phyloP scores from a whole-genome alignment of 1,140 invertebrate species.

The Odontomachus brunneus region DNA sequence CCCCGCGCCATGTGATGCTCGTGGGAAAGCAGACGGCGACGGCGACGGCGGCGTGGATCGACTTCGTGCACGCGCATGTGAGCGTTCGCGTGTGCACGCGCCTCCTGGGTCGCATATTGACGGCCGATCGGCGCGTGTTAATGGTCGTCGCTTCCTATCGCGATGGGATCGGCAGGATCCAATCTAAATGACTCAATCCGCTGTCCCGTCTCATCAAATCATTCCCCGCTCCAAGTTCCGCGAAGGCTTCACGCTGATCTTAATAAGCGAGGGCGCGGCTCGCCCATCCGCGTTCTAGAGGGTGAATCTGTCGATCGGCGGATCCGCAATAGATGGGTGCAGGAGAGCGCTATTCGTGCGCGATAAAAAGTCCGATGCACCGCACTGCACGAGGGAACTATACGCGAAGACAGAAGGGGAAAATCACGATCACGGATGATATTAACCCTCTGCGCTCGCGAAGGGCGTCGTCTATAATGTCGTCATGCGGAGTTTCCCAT shows the following conservation, averaged over 20 bases:
- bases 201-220: constrained; percentile 49
- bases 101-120: background rate
- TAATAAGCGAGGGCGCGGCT: constrained; percentile 40
- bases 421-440: too few relatives aligned
- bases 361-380: too few relatives aligned
- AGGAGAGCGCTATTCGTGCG: too few relatives aligned
- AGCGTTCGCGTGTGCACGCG: constrained; percentile 5
- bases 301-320: background rate
- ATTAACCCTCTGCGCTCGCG: too few relatives aligned
- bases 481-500: too few relatives aligned
- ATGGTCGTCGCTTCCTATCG: constrained; percentile 30
- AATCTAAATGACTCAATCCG: constrained; percentile 57
- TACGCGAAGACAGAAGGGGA: too few relatives aligned
- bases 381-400: too few relatives aligned
- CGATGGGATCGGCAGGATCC: constrained; percentile 31
- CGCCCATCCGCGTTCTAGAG: constrained; percentile 1
- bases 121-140: constrained; percentile 41
- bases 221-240: background rate
- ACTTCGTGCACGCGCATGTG: constrained; percentile 41
- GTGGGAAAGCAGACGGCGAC: constrained; percentile 65
- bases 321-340: too few relatives aligned
- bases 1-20: constrained; percentile 24
- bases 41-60: constrained; percentile 11
- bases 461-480: too few relatives aligned
- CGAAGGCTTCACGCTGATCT: constrained; percentile 18